Conservation (phyloP, 1,140 invertebrate genomes). For the Nilaparvata lugens region DNA sequence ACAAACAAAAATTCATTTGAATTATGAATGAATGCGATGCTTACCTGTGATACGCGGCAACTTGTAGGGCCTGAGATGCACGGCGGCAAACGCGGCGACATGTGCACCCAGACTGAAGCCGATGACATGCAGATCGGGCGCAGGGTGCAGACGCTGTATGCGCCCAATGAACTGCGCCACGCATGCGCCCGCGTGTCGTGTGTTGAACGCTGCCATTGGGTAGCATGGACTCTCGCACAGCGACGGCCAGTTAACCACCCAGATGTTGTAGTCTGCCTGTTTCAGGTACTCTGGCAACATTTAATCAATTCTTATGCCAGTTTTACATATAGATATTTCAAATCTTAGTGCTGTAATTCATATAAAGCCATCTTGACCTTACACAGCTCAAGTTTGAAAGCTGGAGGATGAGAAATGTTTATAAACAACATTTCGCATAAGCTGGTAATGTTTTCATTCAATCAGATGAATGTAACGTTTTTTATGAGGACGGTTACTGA, state of each 20-base stretch:
- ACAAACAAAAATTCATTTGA: no score
- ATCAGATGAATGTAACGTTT: no score
- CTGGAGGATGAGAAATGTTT: no score
- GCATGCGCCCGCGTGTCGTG: constrained; percentile 48
- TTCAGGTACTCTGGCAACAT: constrained; percentile 46
- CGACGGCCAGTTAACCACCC: constrained; percentile 53
- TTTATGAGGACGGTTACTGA: no score
- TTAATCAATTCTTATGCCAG: neutral
- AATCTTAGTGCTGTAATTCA: neutral
- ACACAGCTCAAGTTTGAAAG: no score
- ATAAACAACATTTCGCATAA: no score
- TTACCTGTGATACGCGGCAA: constrained; percentile 50
- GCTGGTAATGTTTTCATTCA: no score
- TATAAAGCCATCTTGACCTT: no score
- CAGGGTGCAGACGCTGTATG: constrained; percentile 35
- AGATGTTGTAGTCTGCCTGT: constrained; percentile 48
- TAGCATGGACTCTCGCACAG: constrained; percentile 52
- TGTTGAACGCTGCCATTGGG: constrained; percentile 49
- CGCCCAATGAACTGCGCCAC: constrained; percentile 45
- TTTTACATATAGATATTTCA: neutral
- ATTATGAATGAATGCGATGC: no score
- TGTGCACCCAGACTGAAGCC: constrained; percentile 60
- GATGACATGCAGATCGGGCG: constrained; percentile 49
- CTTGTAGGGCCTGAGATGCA: constrained; percentile 40
- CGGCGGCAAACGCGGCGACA: constrained; percentile 46